Evolutionary conservation across 2,113 vertebrate species (phyloP).

Genomic region (Ahaetulla prasina): DNA sequence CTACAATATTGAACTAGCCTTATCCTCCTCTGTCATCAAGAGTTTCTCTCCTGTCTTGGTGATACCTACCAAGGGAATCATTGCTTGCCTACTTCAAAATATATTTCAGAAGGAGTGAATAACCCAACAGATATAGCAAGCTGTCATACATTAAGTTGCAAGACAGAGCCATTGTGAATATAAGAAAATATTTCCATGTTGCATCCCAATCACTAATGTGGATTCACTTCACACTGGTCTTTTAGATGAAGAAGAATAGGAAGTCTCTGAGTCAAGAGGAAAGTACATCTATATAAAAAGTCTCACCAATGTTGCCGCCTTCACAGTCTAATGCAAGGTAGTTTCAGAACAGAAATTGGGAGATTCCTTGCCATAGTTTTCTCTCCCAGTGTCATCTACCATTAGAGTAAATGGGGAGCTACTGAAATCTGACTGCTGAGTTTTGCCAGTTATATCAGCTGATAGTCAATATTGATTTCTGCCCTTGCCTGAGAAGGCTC

Average conservation of each 20-base stretch:
- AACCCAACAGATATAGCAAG: neutral
- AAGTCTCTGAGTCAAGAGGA: neutral
- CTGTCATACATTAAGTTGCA: neutral
- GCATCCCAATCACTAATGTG: neutral
- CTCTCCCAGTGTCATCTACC: no score
- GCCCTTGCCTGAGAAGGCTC: neutral
- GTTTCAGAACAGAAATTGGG: no score
- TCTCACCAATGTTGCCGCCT: no score
- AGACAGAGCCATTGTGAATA: neutral
- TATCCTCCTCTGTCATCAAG: neutral
- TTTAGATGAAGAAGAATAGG: neutral
- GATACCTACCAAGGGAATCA: neutral
- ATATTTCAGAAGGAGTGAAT: neutral
- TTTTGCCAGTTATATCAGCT: no score
- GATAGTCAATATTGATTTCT: no score
- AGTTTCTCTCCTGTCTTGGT: neutral
- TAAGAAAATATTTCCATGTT: neutral
- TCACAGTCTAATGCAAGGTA: no score
- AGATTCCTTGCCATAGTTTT: no score
- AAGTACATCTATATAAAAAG: no score
- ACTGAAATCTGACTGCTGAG: no score
- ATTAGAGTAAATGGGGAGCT: no score
- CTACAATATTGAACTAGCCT: neutral
- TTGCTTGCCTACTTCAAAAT: neutral
- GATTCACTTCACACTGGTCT: neutral